Base-by-base conservation (phyloP, 1,140 invertebrate genomes). In the Zaprionus taronus region DNA sequence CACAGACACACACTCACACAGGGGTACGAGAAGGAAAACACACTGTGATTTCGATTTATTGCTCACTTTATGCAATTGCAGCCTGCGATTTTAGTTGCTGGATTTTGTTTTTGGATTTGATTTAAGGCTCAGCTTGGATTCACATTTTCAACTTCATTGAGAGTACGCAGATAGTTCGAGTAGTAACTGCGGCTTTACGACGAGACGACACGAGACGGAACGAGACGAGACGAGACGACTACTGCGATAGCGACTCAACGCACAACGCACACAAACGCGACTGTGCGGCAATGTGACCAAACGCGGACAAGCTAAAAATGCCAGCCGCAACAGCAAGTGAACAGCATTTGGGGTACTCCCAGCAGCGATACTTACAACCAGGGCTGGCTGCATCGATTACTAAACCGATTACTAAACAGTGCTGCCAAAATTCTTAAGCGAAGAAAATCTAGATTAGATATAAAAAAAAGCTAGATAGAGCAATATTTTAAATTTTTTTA, bases 61-160 rank as follows among this genome's bases (percentile, higher is more conserved):
- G 24, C 53, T n/a, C 24, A 56, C 22, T 56, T 56, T 56, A 24
- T 24, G 26, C 15, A 28, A n/a, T n/a, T 47, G 41, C 41, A 47
- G 41, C 41, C 41, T 34, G 31, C 41, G 41, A 17, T 17, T 47
- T 47, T 5, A 26, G 15, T 56, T 28, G 53, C 15, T 26, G 31
- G 5, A 9, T 51, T 51, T 51, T 11, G 11, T 51, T 51, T 24
- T 51, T 51, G 11, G 3, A 24, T 51, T 11, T 11, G 20, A 51
- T 24, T 24, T 5, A 14, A 24, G 47, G 47, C 47, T 51, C 47
- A 11, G 20, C 47, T 51, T 51, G 47, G 20, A 22, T 22, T 51
- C 47, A 51, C 47, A 51, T 51, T 51, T 51, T 51, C 47, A 51
- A 51, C 47, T 51, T 51, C 47, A 51, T 51, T 24, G 20, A 51